Evolutionary conservation across 2,888 invertebrate species (phyloP).

Genomic region (Caenorhabditis panamensis): DNA sequence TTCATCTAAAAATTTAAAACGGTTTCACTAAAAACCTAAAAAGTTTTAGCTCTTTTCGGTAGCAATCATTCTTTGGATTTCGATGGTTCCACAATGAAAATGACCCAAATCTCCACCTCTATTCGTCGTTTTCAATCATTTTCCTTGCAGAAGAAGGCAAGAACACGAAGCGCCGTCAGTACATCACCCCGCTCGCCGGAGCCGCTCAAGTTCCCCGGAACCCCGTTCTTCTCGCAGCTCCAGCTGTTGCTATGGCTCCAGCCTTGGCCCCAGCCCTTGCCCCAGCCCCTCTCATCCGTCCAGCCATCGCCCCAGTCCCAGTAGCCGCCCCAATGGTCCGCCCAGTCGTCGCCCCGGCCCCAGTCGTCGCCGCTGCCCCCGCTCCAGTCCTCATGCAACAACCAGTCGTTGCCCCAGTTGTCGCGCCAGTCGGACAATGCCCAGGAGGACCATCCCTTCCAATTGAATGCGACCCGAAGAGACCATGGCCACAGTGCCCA

Average conservation of each 20-base stretch:
- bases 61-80: too few species aligned
- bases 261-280: conserved; percentile 34
- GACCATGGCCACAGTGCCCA: conserved; percentile 81
- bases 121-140: neutral
- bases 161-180: conserved; percentile 77
- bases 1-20: too few species aligned
- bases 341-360: conserved; percentile 38
- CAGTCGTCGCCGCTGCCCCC: conserved; percentile 49
- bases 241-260: conserved; percentile 53
- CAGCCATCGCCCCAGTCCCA: conserved; percentile 47
- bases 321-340: conserved; percentile 15
- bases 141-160: conserved; percentile 57
- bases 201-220: conserved; percentile 68
- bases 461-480: conserved; percentile 81
- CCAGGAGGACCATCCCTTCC: conserved; percentile 79
- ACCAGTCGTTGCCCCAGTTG: conserved; percentile 72
- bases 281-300: conserved; percentile 40
- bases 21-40: too few species aligned
- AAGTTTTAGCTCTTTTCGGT: too few species aligned
- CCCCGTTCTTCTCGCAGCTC: conserved; percentile 60
- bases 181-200: conserved; percentile 71
- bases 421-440: conserved; percentile 78
- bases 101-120: neutral
- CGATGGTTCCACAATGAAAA: too few species aligned
- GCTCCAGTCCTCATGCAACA: conserved; percentile 47